Base-by-base conservation (phyloP, 2,113 vertebrate genomes). In the Larimichthys crocea region DNA sequence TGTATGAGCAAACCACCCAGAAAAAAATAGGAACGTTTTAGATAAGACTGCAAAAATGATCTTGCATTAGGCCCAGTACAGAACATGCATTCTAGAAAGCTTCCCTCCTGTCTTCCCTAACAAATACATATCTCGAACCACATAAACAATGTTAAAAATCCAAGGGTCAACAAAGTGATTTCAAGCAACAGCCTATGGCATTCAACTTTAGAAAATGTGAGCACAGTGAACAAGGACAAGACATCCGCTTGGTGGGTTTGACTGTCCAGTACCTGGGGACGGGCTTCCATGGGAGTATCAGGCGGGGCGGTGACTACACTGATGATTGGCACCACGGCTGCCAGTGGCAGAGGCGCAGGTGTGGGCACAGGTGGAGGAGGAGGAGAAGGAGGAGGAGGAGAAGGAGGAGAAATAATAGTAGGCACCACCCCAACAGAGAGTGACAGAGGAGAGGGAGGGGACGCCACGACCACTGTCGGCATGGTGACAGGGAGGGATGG, bases 311-410 rank as follows among this genome's bases (percentile, higher is more conserved):
- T 94, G 95, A 96, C 96, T 96, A 95, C 96, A 94, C 94, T 96
- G 95, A 96, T 95, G 92, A 97, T 95, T 91, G 97, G 97, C 95
- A 97, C 93, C 93, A 96, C 92, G 85, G 96, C 95, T 91, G 95
- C 94, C 88, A 97, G 94, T 79, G 95, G 95, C 81, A 95, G 96
- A 46, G 95, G 94, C 91, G 93, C 93, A 90, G 96, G 93, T 92
- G 93, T 86, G 94, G 95, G 93, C 83, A 53, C 79, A 63, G 69
- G 35, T 40, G 35, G 61, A 86, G 69, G 15, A 87, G 95, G 86
- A 90, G 95, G 78, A 84, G 79, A 76, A 79, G 71, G 63, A 90
- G 76, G 84, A 86, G 81, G 72, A 85, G 83, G 68, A 83, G 73
- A 64, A 80, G 81, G 83, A 84, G 73, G 74, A 87, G 95, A 89